Percentiles rank a stretch among this genome's conserved stretches.
These are phyloP conservation scores for Plagiodera versicolora DNA, from an alignment of 2,888 invertebrate genomes.

Conservation along the genomic window DNA sequence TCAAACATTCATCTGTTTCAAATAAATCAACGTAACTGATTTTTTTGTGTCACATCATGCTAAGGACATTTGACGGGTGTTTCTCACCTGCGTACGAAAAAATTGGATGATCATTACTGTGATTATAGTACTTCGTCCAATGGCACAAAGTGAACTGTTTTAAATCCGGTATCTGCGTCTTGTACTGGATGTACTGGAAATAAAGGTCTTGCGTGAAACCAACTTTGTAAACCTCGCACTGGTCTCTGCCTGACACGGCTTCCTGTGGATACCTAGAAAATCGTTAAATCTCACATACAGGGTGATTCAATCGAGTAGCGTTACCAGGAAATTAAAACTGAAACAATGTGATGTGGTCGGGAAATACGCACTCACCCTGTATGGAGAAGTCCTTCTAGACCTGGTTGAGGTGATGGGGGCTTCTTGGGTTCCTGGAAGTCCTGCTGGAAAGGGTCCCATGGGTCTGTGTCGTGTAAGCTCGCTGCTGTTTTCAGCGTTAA, in stretches of 20 bases:
- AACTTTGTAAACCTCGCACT: conserved; percentile 61
- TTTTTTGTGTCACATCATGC: too few relatives aligned
- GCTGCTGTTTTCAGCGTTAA: conserved; percentile 47
- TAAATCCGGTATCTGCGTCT: conserved; percentile 70
- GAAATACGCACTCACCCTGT: conserved; percentile 17
- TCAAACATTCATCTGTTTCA: too few relatives aligned
- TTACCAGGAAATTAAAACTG: too few relatives aligned
- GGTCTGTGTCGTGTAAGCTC: conserved; percentile 51
- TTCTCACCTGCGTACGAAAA: conserved; percentile 79
- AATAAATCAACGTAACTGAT: too few relatives aligned
- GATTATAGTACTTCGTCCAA: conserved; percentile 83
- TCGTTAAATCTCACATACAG: conserved; percentile 11
- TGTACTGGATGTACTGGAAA: conserved; percentile 75
- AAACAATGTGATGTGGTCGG: neutral
- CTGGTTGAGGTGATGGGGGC: conserved; percentile 26
- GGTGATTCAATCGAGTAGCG: neutral
- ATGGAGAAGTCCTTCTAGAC: conserved; percentile 19
- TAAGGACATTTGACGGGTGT: too few relatives aligned
- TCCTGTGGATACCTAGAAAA: conserved; percentile 22
- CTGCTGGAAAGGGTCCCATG: conserved; percentile 59
- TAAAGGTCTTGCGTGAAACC: conserved; percentile 62
- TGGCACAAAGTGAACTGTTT: conserved; percentile 83
- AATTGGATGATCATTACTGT: conserved; percentile 78
- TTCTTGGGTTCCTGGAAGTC: conserved; percentile 44
- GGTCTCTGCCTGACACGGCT: conserved; percentile 46